Evolutionary conservation across 35 echinoderm and acorn worm species (phyloP).

Genomic region (Holothuria glaberrima): DNA sequence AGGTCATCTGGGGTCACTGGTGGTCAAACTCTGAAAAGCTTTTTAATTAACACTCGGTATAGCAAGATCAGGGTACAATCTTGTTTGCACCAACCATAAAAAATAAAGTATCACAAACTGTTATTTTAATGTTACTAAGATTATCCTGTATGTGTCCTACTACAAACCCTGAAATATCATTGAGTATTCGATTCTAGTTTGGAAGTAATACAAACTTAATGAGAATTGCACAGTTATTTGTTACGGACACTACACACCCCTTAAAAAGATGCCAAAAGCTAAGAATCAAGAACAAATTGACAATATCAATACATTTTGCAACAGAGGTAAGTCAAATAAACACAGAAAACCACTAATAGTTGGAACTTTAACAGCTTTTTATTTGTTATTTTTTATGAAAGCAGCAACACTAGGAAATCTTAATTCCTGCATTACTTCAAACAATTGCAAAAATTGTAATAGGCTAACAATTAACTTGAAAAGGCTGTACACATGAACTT

Average conservation of each 20-base stretch:
- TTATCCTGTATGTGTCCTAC: conserved; percentile 6
- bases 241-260: conserved; percentile 2
- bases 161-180: conserved; percentile 18
- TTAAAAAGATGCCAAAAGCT: conserved; percentile 9
- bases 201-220: conserved; percentile 14
- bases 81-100: conserved; percentile 24
- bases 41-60: not conserved
- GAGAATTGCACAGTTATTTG: conserved; percentile 12
- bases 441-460: conserved; percentile 15
- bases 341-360: not conserved
- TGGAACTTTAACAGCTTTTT: not conserved
- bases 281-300: not conserved
- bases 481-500: conserved; percentile 13
- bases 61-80: conserved; percentile 27
- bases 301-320: conserved; percentile 13
- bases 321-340: conserved; percentile 24
- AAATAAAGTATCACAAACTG: conserved; percentile 15
- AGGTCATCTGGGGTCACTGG: too few relatives aligned
- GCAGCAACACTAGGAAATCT: not conserved
- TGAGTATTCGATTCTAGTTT: conserved; percentile 22
- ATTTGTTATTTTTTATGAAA: not conserved
- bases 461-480: conserved; percentile 22
- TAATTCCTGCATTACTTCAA: not conserved
- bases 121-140: conserved; percentile 22
- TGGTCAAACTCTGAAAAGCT: too few relatives aligned